Evolutionary conservation across 2,888 invertebrate genomes (phyloP).

Genomic region (Alloscopus bannaensis): DNA sequence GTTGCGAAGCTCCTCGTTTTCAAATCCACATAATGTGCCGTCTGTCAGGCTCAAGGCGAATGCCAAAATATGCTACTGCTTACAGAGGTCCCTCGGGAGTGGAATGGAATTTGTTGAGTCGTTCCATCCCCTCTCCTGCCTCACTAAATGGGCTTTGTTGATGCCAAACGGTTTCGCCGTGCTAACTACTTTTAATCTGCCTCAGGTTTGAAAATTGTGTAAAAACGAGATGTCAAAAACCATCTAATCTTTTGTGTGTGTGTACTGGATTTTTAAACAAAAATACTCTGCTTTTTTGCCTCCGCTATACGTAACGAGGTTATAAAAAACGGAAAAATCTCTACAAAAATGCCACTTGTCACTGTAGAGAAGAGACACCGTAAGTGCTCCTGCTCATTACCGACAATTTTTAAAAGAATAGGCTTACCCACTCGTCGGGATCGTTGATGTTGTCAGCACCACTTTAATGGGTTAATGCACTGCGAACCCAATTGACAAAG

Average conservation of each 20-base stretch:
- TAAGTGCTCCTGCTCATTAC: neutral
- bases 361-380: neutral
- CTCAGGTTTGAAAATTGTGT: too few relatives aligned
- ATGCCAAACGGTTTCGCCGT: neutral
- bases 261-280: too few relatives aligned
- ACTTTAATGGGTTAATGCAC: conserved; percentile 11
- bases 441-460: neutral
- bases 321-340: too few relatives aligned
- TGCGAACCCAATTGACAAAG: neutral
- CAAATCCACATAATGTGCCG: neutral
- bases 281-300: neutral
- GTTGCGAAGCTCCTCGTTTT: neutral
- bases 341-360: conserved; percentile 10
- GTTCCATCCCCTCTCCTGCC: too few relatives aligned
- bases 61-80: conserved; percentile 2
- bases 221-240: too few relatives aligned
- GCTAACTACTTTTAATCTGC: conserved; percentile 14
- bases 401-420: conserved; percentile 20
- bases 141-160: too few relatives aligned
- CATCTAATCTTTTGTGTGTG: too few relatives aligned
- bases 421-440: neutral
- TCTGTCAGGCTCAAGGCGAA: neutral
- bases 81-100: conserved; percentile 12
- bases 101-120: conserved; percentile 19
- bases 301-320: neutral